Base-by-base conservation (phyloP, 1,140 invertebrate species). In the Idris sp. region DNA sequence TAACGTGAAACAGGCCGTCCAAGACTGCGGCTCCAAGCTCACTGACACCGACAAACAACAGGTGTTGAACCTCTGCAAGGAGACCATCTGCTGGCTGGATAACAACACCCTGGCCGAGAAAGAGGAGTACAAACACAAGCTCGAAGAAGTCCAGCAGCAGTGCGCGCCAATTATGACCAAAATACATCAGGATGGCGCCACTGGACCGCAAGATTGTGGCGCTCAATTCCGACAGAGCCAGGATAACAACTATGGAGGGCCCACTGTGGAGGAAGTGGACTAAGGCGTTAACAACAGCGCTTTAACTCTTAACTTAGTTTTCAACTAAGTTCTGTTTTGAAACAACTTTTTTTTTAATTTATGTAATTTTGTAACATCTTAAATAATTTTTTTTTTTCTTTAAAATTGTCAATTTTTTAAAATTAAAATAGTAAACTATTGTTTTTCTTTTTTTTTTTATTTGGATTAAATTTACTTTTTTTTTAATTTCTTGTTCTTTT, bases 121-220 rank as follows among this genome's bases (percentile, higher is more conserved):
- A 74, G 91, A 93, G 5, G 93, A 96, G 74, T 92, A 91, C 65
- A 94, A 95, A 54, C 87, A 93, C 64, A 92, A 91, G 65, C 81
- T 94, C 48, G 93, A 94, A 73, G 90, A 93, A 19, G 82, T 94
- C 4, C 93, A 94, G 78, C 86, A 86, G n/a, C 88, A 92, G 2
- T 94, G 92, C 65, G 87, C 90, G 19, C 92, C 93, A 0, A 89
- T 94, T 30, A 94, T 96, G 91, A 89, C 91, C 76, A 95, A 95
- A 79, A 77, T 95, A 4, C 93, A 95, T 74, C 90, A 91, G 46
- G 88, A 87, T 26, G 87, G 83, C 14, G 74, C 77, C 15, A 51
- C 15, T 40, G 76, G 74, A 36, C 68, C 75, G 2, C 81, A 80
- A 28, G 25, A 69, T 19, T 78, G 74, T 15, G 75, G 65, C 6